Base-by-base conservation (phyloP, 2,113 vertebrate genomes). In the Lepisosteus osseus region DNA sequence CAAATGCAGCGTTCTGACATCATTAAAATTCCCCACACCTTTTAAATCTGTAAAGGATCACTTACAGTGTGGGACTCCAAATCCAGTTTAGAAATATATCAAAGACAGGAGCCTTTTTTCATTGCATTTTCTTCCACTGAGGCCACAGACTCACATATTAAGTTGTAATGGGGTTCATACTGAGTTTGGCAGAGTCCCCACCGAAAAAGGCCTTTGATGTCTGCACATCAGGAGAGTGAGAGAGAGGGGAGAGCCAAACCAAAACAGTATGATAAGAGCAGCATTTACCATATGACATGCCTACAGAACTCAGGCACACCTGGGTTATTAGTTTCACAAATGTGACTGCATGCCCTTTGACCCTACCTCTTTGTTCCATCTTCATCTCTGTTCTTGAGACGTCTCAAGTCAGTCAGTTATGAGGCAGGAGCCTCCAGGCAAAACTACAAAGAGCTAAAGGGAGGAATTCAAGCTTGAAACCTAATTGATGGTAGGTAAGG, bases 281-380 rank as follows among this genome's bases (percentile, higher is more conserved):
- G 75, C 61, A 72, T 5, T 56, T 47, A 42, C 61, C 62, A 17
- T 17, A 57, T 42, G 17, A 65, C 54, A 65, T 72, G 77, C 68
- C 75, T 17, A 7, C 68, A 47, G 55, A 74, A 76, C 77, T 72
- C 68, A 56, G 76, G 76, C 80, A 80, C 82, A 91, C 86, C 85
- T 87, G 85, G 81, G 56, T 70, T 86, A 84, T 89, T 88, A 78
- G 61, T 80, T 68, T 83, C 78, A 83, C 66, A 76, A 84, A 86
- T 82, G 78, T 85, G 85, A 73, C 80, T 80, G 78, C 45, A 44
- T 66, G 82, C 78, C 87, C 88, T 83, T 82, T 90, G 81, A 85
- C 87, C 88, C 83, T 66, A 77, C 76, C 83, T 86, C 82, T 80
- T 77, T 82, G 75, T 77, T 77, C 63, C 1, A 64, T 9, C 47